A percentile compares a stretch with the other conserved stretches of the same genome.
Evolutionary conservation across 2,888 invertebrate genomes (phyloP).

Genomic region (Strigamia crassipes): DNA sequence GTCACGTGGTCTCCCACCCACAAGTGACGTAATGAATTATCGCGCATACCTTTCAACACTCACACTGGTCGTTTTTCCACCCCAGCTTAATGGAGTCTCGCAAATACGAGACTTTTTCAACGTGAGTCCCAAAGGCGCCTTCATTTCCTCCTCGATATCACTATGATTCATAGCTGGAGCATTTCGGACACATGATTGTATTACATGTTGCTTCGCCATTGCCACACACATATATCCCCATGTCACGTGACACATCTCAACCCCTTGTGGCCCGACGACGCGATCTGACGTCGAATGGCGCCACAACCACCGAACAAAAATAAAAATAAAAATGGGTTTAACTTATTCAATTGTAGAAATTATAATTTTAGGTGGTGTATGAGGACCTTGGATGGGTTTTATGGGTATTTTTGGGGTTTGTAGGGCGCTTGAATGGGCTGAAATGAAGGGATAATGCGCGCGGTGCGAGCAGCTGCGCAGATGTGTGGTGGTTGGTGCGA

Average conservation of each 20-base stretch:
- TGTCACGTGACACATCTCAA: not conserved
- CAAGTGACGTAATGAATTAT: not conserved
- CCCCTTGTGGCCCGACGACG: not conserved
- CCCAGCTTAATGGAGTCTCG: not conserved
- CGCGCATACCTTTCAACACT: not conserved
- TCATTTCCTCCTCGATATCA: slow-evolving; percentile 10
- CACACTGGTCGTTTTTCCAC: not conserved
- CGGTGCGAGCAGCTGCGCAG: not conserved
- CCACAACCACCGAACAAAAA: not conserved
- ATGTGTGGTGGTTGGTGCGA: not conserved
- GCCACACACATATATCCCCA: not conserved
- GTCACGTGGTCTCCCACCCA: not conserved
- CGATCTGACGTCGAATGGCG: not conserved
- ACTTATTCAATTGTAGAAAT: no score
- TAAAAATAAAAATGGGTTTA: no score
- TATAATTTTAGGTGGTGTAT: not conserved
- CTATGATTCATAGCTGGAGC: slow-evolving; percentile 16
- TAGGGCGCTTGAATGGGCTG: not conserved
- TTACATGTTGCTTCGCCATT: slow-evolving; percentile 1
- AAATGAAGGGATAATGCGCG: not conserved
- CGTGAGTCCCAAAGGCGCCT: slow-evolving; percentile 16
- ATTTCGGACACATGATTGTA: slow-evolving; percentile 11
- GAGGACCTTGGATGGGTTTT: not conserved
- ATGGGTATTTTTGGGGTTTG: not conserved
- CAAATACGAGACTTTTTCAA: not conserved